Percentiles rank a stretch among this genome's conserved stretches.
Evolutionary conservation across 2,888 invertebrate genomes (phyloP).

Genomic region (Zootermopsis nevadensis): DNA sequence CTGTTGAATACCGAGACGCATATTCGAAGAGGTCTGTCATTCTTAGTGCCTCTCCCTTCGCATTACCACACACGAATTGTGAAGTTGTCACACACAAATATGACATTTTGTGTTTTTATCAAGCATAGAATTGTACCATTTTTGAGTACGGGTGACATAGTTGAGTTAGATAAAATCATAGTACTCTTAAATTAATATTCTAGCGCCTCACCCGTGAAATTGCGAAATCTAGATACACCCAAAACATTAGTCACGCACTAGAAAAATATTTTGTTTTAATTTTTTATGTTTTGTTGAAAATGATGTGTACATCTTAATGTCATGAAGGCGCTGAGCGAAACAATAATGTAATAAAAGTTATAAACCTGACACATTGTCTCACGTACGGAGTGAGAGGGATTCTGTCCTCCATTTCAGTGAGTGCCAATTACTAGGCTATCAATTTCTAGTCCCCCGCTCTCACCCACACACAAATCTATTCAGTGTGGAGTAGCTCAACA

Average conservation of each 20-base stretch:
- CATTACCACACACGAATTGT: background rate
- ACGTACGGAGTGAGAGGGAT: background rate
- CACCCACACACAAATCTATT: constrained; percentile 22
- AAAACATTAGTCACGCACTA: constrained; percentile 29
- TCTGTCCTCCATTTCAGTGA: background rate
- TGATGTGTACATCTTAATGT: background rate
- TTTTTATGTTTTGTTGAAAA: constrained; percentile 5
- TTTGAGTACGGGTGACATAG: background rate
- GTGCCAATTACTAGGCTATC: constrained; percentile 14
- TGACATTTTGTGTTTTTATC: background rate
- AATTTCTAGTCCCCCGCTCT: background rate
- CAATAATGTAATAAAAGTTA: background rate
- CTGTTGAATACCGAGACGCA: background rate
- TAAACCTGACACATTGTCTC: background rate
- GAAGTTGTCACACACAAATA: background rate
- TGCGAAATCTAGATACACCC: constrained; percentile 31
- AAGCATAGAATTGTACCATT: background rate
- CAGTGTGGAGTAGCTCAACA: constrained; percentile 16
- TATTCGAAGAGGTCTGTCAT: background rate
- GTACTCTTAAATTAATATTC: background rate
- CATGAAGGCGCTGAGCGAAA: background rate
- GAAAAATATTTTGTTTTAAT: constrained; percentile 21
- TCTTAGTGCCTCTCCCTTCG: too few relatives aligned
- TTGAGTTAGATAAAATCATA: background rate
- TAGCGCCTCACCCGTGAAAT: constrained; percentile 18